phyloP scores from a whole-genome alignment of 2,888 invertebrate species.

The Pseudoips prasinana region DNA sequence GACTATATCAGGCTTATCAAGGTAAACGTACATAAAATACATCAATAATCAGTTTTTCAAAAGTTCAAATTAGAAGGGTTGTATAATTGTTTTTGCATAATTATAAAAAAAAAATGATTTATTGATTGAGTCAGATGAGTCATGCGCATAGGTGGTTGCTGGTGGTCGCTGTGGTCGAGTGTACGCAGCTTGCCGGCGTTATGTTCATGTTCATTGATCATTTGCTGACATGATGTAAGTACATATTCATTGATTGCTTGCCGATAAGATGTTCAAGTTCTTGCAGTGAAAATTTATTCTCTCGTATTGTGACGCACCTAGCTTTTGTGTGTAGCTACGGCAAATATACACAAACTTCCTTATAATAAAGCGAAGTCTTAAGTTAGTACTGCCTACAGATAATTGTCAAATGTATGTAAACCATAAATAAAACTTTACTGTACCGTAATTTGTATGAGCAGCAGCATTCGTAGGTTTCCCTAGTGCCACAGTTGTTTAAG shows the following conservation, averaged over 20 bases:
- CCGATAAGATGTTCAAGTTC: too few species aligned
- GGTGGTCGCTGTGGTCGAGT: conserved; percentile 46
- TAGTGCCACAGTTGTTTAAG: too few species aligned
- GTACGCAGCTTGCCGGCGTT: conserved; percentile 7
- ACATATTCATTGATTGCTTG: too few species aligned
- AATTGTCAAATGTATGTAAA: too few species aligned
- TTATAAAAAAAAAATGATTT: conserved; percentile 53
- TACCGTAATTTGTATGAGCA: too few species aligned
- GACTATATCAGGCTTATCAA: too few species aligned
- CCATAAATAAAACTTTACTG: too few species aligned
- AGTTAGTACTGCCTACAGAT: too few species aligned
- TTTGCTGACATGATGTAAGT: conserved; percentile 14
- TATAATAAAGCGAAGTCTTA: conserved; percentile 8
- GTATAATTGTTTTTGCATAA: conserved; percentile 65
- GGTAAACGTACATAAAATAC: too few species aligned
- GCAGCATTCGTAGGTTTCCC: too few species aligned
- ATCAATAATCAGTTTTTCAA: too few species aligned
- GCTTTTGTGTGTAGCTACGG: neutral
- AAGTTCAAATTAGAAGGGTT: conserved; percentile 66
- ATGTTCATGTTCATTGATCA: conserved; percentile 16
- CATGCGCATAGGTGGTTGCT: conserved; percentile 61
- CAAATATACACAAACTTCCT: too few species aligned
- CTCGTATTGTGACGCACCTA: conserved; percentile 10
- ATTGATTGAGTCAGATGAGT: conserved; percentile 57
- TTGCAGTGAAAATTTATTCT: conserved; percentile 10